Evolutionary conservation across 2,888 invertebrate species (phyloP).

Genomic region (Anthophora plumipes): DNA sequence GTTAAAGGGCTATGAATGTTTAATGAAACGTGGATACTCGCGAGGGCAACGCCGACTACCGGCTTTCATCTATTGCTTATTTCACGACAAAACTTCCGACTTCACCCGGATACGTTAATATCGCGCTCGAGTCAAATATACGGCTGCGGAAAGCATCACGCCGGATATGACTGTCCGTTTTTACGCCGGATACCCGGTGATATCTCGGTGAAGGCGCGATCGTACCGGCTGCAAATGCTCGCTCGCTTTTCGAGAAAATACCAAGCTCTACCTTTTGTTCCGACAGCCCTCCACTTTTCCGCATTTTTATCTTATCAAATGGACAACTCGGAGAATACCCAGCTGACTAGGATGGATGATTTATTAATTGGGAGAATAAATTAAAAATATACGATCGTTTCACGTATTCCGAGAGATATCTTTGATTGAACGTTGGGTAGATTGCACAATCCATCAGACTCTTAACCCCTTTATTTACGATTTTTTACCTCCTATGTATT

Average conservation of each 20-base stretch:
- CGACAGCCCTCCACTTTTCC: not conserved
- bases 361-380: not conserved
- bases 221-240: too few species aligned
- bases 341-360: not conserved
- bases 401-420: not conserved
- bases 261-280: not conserved
- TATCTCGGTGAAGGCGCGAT: constrained; percentile 12
- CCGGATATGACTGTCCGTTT: constrained; percentile 20
- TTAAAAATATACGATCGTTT: not conserved
- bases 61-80: constrained; percentile 59
- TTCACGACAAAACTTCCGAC: constrained; percentile 55
- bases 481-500: too few species aligned
- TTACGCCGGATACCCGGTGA: constrained; percentile 10
- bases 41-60: constrained; percentile 8
- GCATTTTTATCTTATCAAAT: not conserved
- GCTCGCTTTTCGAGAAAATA: not conserved
- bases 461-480: too few species aligned
- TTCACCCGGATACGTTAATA: constrained; percentile 45
- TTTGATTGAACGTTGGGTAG: too few species aligned
- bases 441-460: too few species aligned
- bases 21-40: constrained; percentile 65
- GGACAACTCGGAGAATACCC: not conserved
- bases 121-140: constrained; percentile 34
- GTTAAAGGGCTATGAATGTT: constrained; percentile 68
- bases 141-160: too few species aligned